Evolutionary conservation across 2,113 vertebrate species (phyloP), one percentile per base, ranked within the genome.

Genomic region (Lepisosteus osseus): DNA sequence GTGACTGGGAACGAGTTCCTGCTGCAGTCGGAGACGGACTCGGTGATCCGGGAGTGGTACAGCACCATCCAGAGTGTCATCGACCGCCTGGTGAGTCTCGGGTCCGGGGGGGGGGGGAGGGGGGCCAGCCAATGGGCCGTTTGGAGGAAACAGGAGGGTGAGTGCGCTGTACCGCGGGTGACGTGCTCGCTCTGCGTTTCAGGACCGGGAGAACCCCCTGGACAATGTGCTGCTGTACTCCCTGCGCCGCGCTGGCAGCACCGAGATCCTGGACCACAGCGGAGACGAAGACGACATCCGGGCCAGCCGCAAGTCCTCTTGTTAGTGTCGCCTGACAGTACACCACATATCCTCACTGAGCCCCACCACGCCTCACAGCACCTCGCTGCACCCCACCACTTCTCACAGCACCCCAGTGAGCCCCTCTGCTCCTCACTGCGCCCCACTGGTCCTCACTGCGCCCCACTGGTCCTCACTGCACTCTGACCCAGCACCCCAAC

Each of bases 1-100:
- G 86, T 96, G 75, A 95, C 94, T 0, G 96, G 95, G 3, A 96
- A 98, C 1, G 95, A 97, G 75, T 98, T 94, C 85, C 87, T 98
- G 83, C 88, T 98, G 80, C 96, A 98, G 79, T 95, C 93, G 0
- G 96, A 97, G 70, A 92, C 91, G 0, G 94, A 94, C 68, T 79
- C 86, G 3, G 83, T 95, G 75, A 91, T 95, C 78, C 89, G 76
- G 70, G 94, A 94, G 72, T 98, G 96, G 95, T 94, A 93, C 77
- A 82, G 54, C 77, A 90, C 94, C 83, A 86, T 96, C 81, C 82
- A 90, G 79, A 88, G 79, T 0, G 92, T 96, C 81, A 95, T 97
- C 74, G 83, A 90, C 15, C 87, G 88, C 47, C 90, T 97, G 92
- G 95, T 97, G 68, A 92, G 94, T 29, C 29, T 2, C 2, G 29